Evolutionary conservation across 2,113 vertebrate species (phyloP).

Genomic region (Uria aalge): DNA sequence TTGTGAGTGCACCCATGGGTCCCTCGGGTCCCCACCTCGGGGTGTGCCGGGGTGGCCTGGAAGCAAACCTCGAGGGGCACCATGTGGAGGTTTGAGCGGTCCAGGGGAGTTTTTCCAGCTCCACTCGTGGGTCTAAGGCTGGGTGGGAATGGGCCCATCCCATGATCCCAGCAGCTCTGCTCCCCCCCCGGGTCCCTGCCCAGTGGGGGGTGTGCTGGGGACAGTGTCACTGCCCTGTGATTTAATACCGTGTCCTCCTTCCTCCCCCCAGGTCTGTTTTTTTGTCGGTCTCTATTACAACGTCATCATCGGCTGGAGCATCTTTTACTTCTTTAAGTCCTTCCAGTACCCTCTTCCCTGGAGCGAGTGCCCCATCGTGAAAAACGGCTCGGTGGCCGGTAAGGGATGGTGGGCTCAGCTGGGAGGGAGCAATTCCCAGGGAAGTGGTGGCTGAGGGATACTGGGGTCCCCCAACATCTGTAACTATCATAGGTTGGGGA

Average conservation of each 20-base stretch:
- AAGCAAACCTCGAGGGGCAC: not conserved
- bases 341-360: constrained; percentile 97
- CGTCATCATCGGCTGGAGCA: constrained; percentile 98
- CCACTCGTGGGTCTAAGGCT: fast-evolving
- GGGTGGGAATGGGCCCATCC: not conserved
- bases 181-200: fast-evolving
- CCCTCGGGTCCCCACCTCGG: fast-evolving
- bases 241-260: not conserved
- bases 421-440: not conserved
- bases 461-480: too few relatives aligned
- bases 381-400: constrained; percentile 85
- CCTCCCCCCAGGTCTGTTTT: constrained; percentile 83
- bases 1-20: constrained; percentile 71
- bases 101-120: not conserved
- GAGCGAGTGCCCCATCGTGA: constrained; percentile 89
- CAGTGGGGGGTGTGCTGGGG: fast-evolving
- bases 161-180: not conserved
- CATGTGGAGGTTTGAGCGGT: fast-evolving
- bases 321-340: constrained; percentile 98
- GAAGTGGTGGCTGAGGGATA: not conserved
- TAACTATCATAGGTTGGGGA: not conserved
- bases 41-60: fast-evolving
- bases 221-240: fast-evolving
- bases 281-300: constrained; percentile 98
- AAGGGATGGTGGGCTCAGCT: constrained; percentile 35